Evolutionary conservation across 2,113 vertebrate genomes (phyloP), one percentile per base, ranked within the genome.

Genomic region (Callorhinus ursinus): DNA sequence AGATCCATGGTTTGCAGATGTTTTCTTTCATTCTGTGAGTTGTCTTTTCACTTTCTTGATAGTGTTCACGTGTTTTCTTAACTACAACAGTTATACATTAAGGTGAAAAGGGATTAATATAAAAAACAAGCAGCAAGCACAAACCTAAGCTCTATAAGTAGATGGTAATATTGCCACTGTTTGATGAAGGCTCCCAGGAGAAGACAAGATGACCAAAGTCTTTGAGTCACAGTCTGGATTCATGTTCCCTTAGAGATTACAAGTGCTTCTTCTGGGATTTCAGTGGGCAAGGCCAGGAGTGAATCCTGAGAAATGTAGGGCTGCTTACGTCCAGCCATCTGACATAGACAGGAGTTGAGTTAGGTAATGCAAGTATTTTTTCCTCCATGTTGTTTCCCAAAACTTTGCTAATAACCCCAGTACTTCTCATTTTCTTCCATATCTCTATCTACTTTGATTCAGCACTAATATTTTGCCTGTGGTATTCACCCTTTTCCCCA

Each of bases 21-120:
- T 74, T 93, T 71, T 83, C 19, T 72, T 8, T 72, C 26, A 39
- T 82, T 93, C 63, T 92, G 0, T 55, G 21, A 39, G 11, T 72
- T 88, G 16, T 28, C 65, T 95, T 81, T 93, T 88, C 49, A 82
- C 69, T 76, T 63, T 93, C 51, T 85, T 87, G 33, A 36, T 55
- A 86, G 69, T 71, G 24, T 85, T 93, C 71, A 57, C 72, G 39
- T 63, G 5, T 72, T 95, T 95, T 88, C 71, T 80, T 77, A 86
- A 63, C 33, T 80, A 10, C 59, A 42, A 24, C 57, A 84, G 22
- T 91, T 79, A 91, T 63, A 33, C 46, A n/a, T 85, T 63, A 74
- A 83, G 46, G 18, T n/a, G 46, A 83, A 88, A 71, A 46, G 19
- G 16, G 28, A 65, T 67, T 36, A 42, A 31, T 61, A 36, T 46